Base-by-base conservation (phyloP, 2,888 invertebrate species). In the Platycheirus rosarum region DNA sequence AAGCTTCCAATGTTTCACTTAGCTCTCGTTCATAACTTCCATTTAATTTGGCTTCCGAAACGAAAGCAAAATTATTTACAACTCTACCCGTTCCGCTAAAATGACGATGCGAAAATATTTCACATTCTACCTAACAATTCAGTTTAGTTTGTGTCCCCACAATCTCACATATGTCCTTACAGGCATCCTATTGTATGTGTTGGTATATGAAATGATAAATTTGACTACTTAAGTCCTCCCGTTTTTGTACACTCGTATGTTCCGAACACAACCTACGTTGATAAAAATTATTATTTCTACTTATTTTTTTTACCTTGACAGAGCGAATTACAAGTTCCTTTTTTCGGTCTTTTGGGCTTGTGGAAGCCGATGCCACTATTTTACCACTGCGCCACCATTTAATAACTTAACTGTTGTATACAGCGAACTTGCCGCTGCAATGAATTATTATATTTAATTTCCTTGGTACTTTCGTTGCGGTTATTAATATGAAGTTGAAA, bases 371-470 rank as follows among this genome's bases (percentile, higher is more conserved):
- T 48, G 46, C 23, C 63, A 55, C 62, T 29, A 51, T 29, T n/a
- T 44, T 29, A 35, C 65, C 49, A 53, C 66, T 55, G 71, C 16
- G 63, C 71, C 66, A 55, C 71, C 82, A 82, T 82, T 82, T 82
- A 82, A 82, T 68, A 82, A 82, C 82, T 82, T 82, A 76, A 76
- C 82, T 71, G 71, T 70, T 76, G 80, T 75, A 42, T 76, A 44
- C 4, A 75, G 48, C 48, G 62, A 76, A 76, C 66, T 84, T 69
- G 9, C 55, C 23, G 55, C 13, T 40, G 82, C 82, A 65, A 82
- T 84, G 84, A 84, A 84, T 84, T 84, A 84, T 84, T 82, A 77
- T 80, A 82, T 84, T 82, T 84, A 80, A 84, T 84, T 84, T 82
- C 84, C 84, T 84, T 74, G 84, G 84, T 84, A 63, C 84, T 84